A percentile compares a stretch with the other conserved stretches of the same genome.
Conservation (phyloP, 2,113 vertebrate genomes). For the Protobothrops flavoviridis region DNA sequence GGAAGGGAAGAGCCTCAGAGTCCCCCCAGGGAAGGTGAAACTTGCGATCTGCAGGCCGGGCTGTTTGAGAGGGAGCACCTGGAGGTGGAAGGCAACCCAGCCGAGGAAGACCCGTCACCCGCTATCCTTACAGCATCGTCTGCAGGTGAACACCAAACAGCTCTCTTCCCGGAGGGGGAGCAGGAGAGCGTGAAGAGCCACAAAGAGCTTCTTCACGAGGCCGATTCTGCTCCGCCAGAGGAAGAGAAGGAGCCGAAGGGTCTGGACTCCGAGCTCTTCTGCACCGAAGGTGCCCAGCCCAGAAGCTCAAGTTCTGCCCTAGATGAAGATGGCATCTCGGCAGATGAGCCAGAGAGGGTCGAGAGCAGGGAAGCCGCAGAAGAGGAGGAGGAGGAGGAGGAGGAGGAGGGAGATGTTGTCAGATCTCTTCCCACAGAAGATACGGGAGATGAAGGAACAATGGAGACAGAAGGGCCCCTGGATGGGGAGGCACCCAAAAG, state of each 20-base stretch:
- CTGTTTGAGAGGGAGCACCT: not conserved
- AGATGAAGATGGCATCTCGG: not conserved
- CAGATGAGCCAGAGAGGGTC: not conserved
- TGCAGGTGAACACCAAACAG: not conserved
- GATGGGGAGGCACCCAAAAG: accelerated
- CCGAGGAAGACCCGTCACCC: accelerated
- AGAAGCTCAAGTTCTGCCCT: not conserved
- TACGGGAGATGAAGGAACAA: not conserved
- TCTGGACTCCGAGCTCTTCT: no score
- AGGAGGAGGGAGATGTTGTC: not conserved
- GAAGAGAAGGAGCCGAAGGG: not conserved
- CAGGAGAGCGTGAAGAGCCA: not conserved
- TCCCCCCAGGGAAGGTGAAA: accelerated
- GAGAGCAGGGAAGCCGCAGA: not conserved
- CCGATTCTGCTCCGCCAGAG: not conserved
- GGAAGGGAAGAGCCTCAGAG: not conserved
- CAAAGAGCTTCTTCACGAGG: accelerated
- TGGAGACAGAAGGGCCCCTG: not conserved
- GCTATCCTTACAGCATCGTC: not conserved
- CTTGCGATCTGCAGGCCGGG: not conserved
- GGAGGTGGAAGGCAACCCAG: accelerated
- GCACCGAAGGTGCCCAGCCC: not conserved
- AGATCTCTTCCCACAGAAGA: not conserved
- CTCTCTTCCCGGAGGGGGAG: not conserved
- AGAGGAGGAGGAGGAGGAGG: not conserved